phyloP scores from a whole-genome alignment of 2,113 vertebrate genomes.

The Symphodus melops region DNA sequence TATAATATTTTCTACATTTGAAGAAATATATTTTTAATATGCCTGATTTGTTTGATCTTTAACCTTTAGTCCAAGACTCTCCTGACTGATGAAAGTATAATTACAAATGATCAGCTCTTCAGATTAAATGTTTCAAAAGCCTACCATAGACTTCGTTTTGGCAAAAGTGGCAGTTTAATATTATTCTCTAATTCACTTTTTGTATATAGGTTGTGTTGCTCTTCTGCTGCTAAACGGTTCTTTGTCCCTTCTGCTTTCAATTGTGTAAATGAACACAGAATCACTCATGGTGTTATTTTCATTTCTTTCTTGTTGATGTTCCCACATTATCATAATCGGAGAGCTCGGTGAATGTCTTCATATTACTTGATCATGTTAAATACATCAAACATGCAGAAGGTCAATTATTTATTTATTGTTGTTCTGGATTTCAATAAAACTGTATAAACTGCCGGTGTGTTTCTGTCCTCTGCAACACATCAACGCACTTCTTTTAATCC shows the following conservation, averaged over 20 bases:
- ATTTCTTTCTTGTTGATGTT: neutral
- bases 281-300: neutral
- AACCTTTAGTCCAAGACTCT: too few relatives aligned
- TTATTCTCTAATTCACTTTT: neutral
- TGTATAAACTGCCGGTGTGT: neutral
- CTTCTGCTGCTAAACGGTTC: neutral
- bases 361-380: slow-evolving; percentile 12
- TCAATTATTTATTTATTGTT: slow-evolving; percentile 42
- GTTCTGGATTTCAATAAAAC: slow-evolving; percentile 56
- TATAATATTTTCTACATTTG: too few relatives aligned
- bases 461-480: neutral
- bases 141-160: neutral
- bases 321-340: neutral
- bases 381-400: neutral
- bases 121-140: too few relatives aligned
- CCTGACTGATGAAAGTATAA: too few relatives aligned
- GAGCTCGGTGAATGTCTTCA: neutral
- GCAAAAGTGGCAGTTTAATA: neutral
- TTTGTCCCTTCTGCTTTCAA: neutral
- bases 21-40: too few relatives aligned
- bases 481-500: neutral
- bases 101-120: too few relatives aligned
- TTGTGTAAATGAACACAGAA: neutral
- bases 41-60: too few relatives aligned
- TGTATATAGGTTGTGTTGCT: too few relatives aligned